Base-by-base conservation (phyloP, 1,140 invertebrate species). In the Propsilocerus akamusi region DNA sequence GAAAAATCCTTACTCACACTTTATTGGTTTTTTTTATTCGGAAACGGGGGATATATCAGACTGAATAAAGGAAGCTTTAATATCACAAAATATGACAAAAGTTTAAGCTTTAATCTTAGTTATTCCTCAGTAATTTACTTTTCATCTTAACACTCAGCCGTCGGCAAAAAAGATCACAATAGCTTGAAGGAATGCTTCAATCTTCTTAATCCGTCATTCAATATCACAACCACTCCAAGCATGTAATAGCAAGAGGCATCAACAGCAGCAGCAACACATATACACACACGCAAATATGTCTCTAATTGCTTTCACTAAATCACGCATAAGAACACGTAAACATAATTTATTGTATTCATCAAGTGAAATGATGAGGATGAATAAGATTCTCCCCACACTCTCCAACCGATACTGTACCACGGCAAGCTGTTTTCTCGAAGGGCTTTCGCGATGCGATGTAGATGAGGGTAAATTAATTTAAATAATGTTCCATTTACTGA, bases 291-390 rank as follows among this genome's bases (percentile, higher is more conserved):
- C n/a, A n/a, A n/a, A n/a, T n/a, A n/a, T n/a, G n/a, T n/a, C 17
- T 41, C 22, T 41, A 41, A 41, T 41, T 41, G 22, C 22, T 41
- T 41, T 41, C 34, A 41, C 34, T 41, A 20, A 41, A 41, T 41
- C 34, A 41, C 34, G 34, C 34, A 41, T 41, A 8, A 41, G 17
- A 41, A 41, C 28, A 30, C 28, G 28, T 30, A 30, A 30, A 41
- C n/a, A 41, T 20, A 20, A 41, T 41, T 41, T 41, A 41, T 41
- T 17, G 17, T 20, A 41, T 41, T 41, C 34, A 41, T 41, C 14
- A 41, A 20, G 17, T 20, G 34, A n/a, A 41, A 41, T 41, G 34
- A 37, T 37, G 32, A 41, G 6, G 34, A 41, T 41, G 17, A 41
- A n/a, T n/a, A n/a, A 5, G 34, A 41, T 14, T 7, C n/a, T n/a